Evolutionary conservation across 2,113 vertebrate species (phyloP).

Genomic region (Podocnemis expansa): DNA sequence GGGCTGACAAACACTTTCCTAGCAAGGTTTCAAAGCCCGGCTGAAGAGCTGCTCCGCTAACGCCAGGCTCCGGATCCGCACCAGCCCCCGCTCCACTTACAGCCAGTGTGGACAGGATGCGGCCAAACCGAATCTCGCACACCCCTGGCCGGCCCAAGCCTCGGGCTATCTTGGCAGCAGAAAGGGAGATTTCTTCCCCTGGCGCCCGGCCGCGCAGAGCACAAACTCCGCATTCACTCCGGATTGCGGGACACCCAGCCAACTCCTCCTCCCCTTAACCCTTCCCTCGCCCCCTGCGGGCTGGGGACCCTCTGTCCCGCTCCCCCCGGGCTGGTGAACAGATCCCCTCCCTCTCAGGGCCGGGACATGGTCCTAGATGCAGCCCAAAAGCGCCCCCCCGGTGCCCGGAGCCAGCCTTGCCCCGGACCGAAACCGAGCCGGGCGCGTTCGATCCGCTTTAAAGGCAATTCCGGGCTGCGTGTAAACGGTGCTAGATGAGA

Average conservation of each 20-base stretch:
- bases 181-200: neutral
- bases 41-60: too few relatives aligned
- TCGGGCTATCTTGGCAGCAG: neutral
- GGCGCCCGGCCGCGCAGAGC: constrained; percentile 5
- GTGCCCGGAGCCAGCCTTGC: too few relatives aligned
- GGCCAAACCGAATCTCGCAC: too few relatives aligned
- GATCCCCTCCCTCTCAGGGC: neutral
- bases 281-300: constrained; percentile 14
- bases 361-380: too few relatives aligned
- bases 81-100: too few relatives aligned
- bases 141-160: neutral
- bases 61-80: too few relatives aligned
- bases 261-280: constrained; percentile 71
- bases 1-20: too few relatives aligned
- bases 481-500: neutral
- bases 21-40: too few relatives aligned
- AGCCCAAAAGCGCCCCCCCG: too few relatives aligned
- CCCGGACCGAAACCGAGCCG: neutral
- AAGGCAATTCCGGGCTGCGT: neutral
- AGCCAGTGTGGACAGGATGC: too few relatives aligned
- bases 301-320: neutral
- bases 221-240: constrained; percentile 62
- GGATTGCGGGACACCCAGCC: constrained; percentile 48
- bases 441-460: neutral
- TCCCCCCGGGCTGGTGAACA: too few relatives aligned